These are phyloP conservation scores for Aphaenogaster ashmeadi DNA, from an alignment of 1,140 invertebrate genomes.

Conservation along the genomic window DNA sequence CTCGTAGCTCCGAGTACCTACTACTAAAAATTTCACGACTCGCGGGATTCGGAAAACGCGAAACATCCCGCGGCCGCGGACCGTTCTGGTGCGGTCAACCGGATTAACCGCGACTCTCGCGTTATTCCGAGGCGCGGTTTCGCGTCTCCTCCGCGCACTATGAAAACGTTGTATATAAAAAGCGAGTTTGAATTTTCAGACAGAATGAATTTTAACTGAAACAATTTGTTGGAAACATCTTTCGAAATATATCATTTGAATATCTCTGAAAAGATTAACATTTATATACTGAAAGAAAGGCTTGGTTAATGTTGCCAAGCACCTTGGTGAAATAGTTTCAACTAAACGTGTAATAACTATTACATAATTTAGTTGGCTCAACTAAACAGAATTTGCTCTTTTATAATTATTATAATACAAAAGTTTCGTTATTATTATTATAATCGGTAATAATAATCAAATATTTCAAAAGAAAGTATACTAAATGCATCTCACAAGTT, in stretches of 20 bases:
- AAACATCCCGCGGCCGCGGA: background rate
- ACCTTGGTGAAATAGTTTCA: too few relatives aligned
- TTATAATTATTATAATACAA: too few relatives aligned
- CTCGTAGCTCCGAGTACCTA: background rate
- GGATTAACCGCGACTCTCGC: constrained; percentile 14
- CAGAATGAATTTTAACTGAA: background rate
- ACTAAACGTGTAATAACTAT: too few relatives aligned
- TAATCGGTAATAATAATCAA: too few relatives aligned
- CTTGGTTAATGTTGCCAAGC: too few relatives aligned
- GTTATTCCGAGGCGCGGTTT: background rate
- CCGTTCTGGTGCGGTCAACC: background rate
- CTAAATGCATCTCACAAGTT: too few relatives aligned
- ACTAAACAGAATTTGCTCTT: too few relatives aligned
- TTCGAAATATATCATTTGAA: background rate
- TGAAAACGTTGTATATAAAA: background rate
- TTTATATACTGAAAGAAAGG: too few relatives aligned
- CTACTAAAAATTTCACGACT: constrained; percentile 56
- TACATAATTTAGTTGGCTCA: too few relatives aligned
- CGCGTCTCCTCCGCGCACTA: background rate
- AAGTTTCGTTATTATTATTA: too few relatives aligned
- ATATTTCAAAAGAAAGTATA: too few relatives aligned
- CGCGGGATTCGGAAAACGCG: constrained; percentile 36
- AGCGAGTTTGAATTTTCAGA: background rate
- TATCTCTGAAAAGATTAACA: background rate
- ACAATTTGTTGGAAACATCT: background rate